These are phyloP conservation scores for cattle (Bos taurus) DNA, from an alignment of 2,113 vertebrate genomes.

Conservation along the genomic window ARS-UCD2.0 NC_037328.1:124370001-124370500, in stretches of 20 bases:
- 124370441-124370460: not conserved
- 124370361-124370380: not conserved
- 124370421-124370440: not conserved
- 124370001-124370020: not conserved
- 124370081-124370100: not conserved
- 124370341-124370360: not conserved
- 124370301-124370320: not conserved
- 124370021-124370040: not conserved
- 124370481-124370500: not conserved
- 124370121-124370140: not conserved
- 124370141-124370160: not conserved
- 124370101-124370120: not conserved
- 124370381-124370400: not conserved
- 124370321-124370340: not conserved
- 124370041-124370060: not conserved
- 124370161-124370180: not conserved
- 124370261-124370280: not conserved
- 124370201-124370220: not conserved
- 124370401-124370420: not conserved
- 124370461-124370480: not conserved
- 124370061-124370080: not conserved
- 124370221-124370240: not conserved
- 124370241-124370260: not conserved
- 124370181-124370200: not conserved
- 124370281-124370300: not conserved